Evolutionary conservation across 2,888 invertebrate genomes (phyloP).

Genomic region (Cataglyphis livida): DNA sequence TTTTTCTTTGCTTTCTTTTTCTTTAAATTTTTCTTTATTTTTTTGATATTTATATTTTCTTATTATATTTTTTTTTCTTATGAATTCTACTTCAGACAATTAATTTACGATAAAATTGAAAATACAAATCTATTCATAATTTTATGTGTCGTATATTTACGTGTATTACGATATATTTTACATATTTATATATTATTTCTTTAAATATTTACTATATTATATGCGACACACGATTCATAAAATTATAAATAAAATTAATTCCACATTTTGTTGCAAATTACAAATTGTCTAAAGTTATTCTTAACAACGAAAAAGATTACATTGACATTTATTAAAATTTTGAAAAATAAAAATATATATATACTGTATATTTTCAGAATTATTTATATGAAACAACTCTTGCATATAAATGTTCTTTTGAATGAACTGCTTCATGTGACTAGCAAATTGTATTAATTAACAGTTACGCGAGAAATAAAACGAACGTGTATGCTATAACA

Average conservation of each 20-base stretch:
- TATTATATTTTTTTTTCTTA: neutral
- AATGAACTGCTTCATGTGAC: neutral
- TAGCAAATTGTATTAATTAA: conserved; percentile 20
- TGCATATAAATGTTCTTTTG: neutral
- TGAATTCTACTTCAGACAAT: neutral
- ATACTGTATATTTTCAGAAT: neutral
- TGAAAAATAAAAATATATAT: neutral
- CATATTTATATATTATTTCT: neutral
- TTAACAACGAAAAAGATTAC: neutral
- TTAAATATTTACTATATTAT: neutral
- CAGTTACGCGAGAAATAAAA: neutral
- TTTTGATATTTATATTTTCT: neutral
- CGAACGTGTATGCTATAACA: neutral
- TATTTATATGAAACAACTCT: neutral
- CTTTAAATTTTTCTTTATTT: neutral
- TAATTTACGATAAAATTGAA: neutral
- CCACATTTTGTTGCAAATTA: neutral
- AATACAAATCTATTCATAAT: neutral
- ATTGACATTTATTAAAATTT: neutral
- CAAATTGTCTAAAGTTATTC: neutral
- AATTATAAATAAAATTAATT: neutral
- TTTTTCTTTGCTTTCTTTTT: neutral
- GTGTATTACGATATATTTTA: neutral
- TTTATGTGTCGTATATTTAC: neutral
- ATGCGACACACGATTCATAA: neutral